phyloP scores from a whole-genome alignment of 2,888 invertebrate species.

The Ecdyonurus torrentis region DNA sequence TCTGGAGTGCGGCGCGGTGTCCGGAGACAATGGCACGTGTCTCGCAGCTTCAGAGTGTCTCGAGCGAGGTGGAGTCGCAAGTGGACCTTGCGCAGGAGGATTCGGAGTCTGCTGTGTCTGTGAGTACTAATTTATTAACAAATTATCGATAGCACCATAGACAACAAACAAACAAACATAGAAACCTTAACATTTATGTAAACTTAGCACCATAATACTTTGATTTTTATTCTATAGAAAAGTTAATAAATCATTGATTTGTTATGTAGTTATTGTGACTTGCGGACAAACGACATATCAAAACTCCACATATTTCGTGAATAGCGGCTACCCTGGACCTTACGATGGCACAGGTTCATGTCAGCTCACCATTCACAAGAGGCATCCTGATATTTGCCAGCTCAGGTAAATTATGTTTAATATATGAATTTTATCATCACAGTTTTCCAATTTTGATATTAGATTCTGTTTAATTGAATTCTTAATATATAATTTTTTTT shows the following conservation, averaged over 20 bases:
- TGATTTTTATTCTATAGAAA: not conserved
- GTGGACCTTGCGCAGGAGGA: constrained; percentile 63
- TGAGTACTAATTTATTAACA: constrained; percentile 29
- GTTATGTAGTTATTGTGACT: constrained; percentile 55
- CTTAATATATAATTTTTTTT: constrained; percentile 7
- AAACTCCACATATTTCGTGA: constrained; percentile 77
- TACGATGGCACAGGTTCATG: constrained; percentile 71
- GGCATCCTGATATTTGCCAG: constrained; percentile 65
- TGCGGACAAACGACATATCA: constrained; percentile 62
- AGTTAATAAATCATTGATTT: not conserved
- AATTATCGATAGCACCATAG: not conserved
- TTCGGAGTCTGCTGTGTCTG: constrained; percentile 62
- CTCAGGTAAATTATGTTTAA: constrained; percentile 45
- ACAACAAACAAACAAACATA: not conserved
- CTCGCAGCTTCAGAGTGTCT: constrained; percentile 54
- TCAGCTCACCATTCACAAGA: constrained; percentile 62
- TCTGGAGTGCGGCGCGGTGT: constrained; percentile 53
- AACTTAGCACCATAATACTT: not conserved
- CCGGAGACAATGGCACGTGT: constrained; percentile 70
- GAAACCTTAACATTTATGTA: not conserved
- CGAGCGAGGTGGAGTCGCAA: constrained; percentile 50
- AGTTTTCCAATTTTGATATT: not conserved
- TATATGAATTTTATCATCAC: not conserved
- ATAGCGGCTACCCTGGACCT: constrained; percentile 57
- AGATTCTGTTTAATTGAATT: not conserved